Base-by-base conservation (phyloP, 2,888 invertebrate genomes). In the Coenonympha glycerion region DNA sequence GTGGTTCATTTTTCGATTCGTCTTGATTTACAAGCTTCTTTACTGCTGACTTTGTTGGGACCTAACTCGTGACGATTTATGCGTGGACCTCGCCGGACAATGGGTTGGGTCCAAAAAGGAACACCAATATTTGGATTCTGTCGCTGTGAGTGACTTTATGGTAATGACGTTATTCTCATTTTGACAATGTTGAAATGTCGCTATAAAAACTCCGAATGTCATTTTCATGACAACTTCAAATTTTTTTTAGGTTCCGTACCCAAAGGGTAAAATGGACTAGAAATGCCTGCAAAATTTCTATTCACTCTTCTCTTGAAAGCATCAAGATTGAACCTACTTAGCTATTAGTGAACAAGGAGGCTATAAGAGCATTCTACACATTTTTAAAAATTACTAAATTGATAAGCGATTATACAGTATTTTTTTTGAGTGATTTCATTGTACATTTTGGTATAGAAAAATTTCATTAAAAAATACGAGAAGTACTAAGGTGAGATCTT, bases 11-110 rank as follows among this genome's bases (percentile, higher is more conserved):
- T 80, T 81, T 72, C 73, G 80, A 78, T 72, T 79, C 76, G 71
- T 77, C 82, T 80, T 85, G 85, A 85, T 85, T 85, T 86, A 85
- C 83, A 81, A 75, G 73, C 81, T 73, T 69, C 70, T 84, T 85
- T 81, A 84, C 79, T 76, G 77, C 78, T 73, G 71, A 84, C 83
- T 83, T 86, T 86, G 83, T 86, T 79, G 78, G 74, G 68, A 71
- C 69, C 78, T 83, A 85, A 85, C 82, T 76, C 78, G 79, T 67
- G 65, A 75, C 72, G 78, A 85, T 87, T 86, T 86, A 87, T 82
- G 84, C 62, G 64, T 67, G 70, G 67, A 69, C 71, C 69, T 65
- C 67, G 68, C 65, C 59, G 71, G 73, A 79, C 80, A 81, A 78
- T 75, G 69, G 69, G 69, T 65, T 67, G 72, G 75, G 9, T 13